Evolutionary conservation across 2,888 invertebrate genomes (phyloP).

Genomic region (Abrostola tripartita): DNA sequence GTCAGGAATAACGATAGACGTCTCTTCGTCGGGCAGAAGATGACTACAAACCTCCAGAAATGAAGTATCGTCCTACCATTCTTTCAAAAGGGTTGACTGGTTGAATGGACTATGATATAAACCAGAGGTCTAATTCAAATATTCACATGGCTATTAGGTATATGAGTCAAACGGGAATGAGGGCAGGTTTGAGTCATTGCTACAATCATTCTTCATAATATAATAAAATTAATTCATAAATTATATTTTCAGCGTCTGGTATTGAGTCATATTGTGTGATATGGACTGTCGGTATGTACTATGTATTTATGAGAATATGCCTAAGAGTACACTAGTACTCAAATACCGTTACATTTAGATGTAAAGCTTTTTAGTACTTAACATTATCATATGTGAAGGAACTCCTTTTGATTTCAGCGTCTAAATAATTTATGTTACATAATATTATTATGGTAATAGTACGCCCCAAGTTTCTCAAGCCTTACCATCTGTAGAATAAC

Average conservation of each 20-base stretch:
- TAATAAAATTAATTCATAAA: constrained; percentile 14
- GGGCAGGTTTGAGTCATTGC: constrained; percentile 18
- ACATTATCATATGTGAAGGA: not conserved
- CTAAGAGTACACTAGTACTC: no score
- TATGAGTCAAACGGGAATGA: constrained; percentile 30
- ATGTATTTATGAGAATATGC: not conserved
- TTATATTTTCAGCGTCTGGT: constrained; percentile 8
- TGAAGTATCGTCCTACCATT: not conserved
- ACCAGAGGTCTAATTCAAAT: constrained; percentile 1
- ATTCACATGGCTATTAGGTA: constrained; percentile 7
- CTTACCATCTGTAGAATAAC: no score
- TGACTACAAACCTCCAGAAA: not conserved
- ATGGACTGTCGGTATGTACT: not conserved
- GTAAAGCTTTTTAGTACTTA: no score
- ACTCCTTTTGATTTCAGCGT: no score
- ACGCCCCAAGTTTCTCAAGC: no score
- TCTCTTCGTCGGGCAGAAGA: no score
- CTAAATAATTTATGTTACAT: no score
- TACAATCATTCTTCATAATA: constrained; percentile 4
- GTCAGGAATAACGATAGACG: no score
- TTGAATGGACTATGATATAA: not conserved
- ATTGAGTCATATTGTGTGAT: constrained; percentile 30
- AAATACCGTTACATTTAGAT: no score
- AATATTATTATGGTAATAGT: no score
- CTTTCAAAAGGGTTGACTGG: not conserved